phyloP scores from a whole-genome alignment of 2,888 invertebrate species.

The Acleris laterana region DNA sequence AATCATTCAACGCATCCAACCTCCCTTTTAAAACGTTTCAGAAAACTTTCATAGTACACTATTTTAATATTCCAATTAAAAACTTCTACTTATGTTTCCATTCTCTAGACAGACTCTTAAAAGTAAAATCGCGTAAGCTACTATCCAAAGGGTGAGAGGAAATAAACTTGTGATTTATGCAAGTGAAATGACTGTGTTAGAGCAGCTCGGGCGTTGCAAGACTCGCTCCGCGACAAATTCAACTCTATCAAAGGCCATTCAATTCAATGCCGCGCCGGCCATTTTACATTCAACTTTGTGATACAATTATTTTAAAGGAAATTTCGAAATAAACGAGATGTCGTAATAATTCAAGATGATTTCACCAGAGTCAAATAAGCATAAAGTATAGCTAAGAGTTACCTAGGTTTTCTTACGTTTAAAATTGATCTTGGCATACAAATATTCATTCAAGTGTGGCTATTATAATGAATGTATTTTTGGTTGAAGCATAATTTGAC shows the following conservation, averaged over 20 bases:
- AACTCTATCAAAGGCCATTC: conserved; percentile 44
- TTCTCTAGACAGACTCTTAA: conserved; percentile 42
- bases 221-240: conserved; percentile 50
- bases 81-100: conserved; percentile 1
- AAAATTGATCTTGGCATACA: no score
- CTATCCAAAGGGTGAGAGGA: conserved; percentile 54
- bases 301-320: conserved; percentile 12
- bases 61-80: conserved; percentile 1
- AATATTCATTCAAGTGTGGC: no score
- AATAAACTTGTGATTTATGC: conserved; percentile 73
- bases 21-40: background rate
- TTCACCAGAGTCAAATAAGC: background rate
- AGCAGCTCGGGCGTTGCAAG: conserved; percentile 52
- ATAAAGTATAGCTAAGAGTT: no score
- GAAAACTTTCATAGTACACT: background rate
- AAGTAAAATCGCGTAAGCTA: conserved; percentile 47
- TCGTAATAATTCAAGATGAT: background rate
- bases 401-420: no score
- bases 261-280: conserved; percentile 25
- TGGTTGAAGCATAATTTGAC: no score
- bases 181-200: conserved; percentile 61
- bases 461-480: no score
- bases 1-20: conserved; percentile 40
- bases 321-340: background rate
- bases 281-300: conserved; percentile 12